Percentiles rank a stretch among this genome's conserved stretches.
phyloP scores from a whole-genome alignment of 2,113 vertebrate genomes.

The Heterotis niloticus region DNA sequence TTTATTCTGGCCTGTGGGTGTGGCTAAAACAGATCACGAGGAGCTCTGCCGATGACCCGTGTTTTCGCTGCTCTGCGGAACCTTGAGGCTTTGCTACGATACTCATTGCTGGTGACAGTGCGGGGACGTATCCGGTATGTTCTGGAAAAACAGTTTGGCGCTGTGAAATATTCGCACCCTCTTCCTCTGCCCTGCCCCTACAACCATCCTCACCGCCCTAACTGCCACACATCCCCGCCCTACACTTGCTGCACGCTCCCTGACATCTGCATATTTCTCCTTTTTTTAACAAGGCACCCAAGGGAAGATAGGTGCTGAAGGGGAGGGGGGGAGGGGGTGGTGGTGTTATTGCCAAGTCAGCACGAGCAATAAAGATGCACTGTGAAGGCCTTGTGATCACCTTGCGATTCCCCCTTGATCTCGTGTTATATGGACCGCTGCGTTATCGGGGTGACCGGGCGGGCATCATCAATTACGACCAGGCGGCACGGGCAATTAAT shows the following conservation, averaged over 20 bases:
- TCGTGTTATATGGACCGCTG: conserved; percentile 53
- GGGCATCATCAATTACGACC: conserved; percentile 53
- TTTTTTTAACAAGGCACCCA: conserved; percentile 31
- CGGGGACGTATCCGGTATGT: conserved; percentile 35
- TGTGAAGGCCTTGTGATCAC: conserved; percentile 43
- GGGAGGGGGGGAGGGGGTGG: conserved; percentile 12
- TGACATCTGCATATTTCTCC: conserved; percentile 37
- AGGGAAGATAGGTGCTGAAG: conserved; percentile 25
- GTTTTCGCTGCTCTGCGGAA: conserved; percentile 30
- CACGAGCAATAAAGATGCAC: conserved; percentile 9
- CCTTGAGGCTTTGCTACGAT: conserved; percentile 50
- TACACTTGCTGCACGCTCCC: too few species aligned
- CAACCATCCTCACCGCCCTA: background rate
- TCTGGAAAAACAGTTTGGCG: conserved; percentile 54
- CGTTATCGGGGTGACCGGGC: conserved; percentile 40
- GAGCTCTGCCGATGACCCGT: conserved; percentile 49
- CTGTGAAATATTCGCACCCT: conserved; percentile 60
- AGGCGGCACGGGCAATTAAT: conserved; percentile 54
- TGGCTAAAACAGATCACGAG: conserved; percentile 10
- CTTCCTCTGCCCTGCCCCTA: background rate
- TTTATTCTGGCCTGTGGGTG: background rate
- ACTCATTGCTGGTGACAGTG: conserved; percentile 46
- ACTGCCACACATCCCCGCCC: background rate
- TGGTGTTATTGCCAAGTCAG: background rate
- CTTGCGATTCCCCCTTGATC: conserved; percentile 43